Evolutionary conservation across 2,888 invertebrate species (phyloP), one percentile per base, ranked within the genome.

Genomic region (Drosophila histrio): DNA sequence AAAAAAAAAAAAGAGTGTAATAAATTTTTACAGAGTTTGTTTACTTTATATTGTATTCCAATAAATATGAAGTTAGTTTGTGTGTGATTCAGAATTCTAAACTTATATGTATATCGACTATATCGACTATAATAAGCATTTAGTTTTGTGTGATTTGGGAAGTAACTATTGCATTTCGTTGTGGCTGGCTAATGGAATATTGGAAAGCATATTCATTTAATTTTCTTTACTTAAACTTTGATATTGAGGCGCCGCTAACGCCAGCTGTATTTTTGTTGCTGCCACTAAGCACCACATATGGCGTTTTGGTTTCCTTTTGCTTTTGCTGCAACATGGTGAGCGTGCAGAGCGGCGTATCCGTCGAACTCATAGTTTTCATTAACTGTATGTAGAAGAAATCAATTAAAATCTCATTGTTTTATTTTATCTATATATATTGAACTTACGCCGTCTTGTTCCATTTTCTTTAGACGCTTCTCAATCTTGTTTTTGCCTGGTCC

Each of bases 401-500:
- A 9, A n/a, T 28, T 11, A 5, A 7, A 7, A n/a, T 1, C 2
- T 21, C 3, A 13, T 0, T 22, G 11, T 3, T 28, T 22, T n/a
- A 7, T 28, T 22, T n/a, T n/a, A 7, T 13, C 2, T 5, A 0
- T 8, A 0, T 11, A n/a, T 9, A 7, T 13, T 9, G 1, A 19
- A 34, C 32, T 21, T 88, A 96, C 96, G 92, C 96, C 96, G 92
- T 98, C 98, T 91, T 99, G 98, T 88, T 97, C 96, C 72, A 95
- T 94, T 92, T 99, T 98, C 92, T 98, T 98, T 92, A 97, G 95
- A 75, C 99, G 94, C 91, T 99, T 99, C 92, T 99, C 99, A 84
- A 96, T 95, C 93, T 99, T 99, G 93, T 98, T 99, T 92, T 99
- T 99, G 56, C 99, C 99, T 17, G 99, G 98, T 1, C 98, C 98